phyloP scores from a whole-genome alignment of 2,797 vertebrate species.

The Pseudomugil gertrudae region DNA sequence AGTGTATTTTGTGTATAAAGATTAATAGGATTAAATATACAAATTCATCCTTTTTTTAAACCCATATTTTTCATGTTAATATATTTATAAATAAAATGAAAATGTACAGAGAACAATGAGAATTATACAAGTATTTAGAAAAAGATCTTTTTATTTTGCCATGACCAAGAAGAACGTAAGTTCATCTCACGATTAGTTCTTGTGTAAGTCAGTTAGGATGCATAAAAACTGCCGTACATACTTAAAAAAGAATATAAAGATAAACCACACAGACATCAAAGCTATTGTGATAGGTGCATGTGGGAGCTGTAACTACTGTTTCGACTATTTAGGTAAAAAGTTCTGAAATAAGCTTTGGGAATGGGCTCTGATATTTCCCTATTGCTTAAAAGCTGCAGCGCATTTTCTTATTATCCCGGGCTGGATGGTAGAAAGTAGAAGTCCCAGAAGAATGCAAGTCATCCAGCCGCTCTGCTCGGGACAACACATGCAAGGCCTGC shows the following conservation, averaged over 20 bases:
- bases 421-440: conserved; percentile 43
- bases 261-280: conserved; percentile 2
- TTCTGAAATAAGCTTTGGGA: conserved; percentile 48
- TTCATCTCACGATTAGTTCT: conserved; percentile 3
- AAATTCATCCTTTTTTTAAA: background rate
- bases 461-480: conserved; percentile 15
- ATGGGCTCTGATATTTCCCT: conserved; percentile 16
- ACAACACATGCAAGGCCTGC: conserved; percentile 64
- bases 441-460: conserved; percentile 29
- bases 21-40: conserved; percentile 10
- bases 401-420: conserved; percentile 22
- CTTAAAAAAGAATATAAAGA: background rate
- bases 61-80: background rate
- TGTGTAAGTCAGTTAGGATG: background rate
- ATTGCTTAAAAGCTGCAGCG: conserved; percentile 33
- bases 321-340: background rate
- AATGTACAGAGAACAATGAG: background rate
- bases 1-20: background rate
- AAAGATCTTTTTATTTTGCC: background rate
- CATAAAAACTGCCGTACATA: background rate
- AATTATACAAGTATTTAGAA: background rate
- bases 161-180: background rate
- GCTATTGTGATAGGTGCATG: background rate
- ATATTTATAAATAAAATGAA: background rate
- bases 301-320: conserved; percentile 1